These are phyloP conservation scores for Drosophila baimaii DNA, from an alignment of 1,140 invertebrate species.

Conservation along the genomic window DNA sequence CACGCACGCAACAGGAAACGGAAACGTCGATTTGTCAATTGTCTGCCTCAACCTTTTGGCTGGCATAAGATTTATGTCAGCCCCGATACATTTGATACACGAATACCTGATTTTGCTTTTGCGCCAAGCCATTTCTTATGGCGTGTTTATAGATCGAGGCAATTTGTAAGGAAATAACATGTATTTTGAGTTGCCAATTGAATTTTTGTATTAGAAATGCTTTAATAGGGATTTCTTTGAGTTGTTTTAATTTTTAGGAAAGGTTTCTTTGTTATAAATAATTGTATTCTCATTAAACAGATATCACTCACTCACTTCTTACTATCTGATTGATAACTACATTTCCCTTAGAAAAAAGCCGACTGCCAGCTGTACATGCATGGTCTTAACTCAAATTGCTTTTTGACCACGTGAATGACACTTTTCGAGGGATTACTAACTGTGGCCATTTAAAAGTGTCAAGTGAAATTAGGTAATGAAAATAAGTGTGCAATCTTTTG, in stretches of 20 bases:
- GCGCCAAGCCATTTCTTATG: conserved; percentile 3
- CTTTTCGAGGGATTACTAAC: neutral
- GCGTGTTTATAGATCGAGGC: conserved; percentile 19
- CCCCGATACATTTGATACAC: conserved; percentile 39
- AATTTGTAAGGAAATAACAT: conserved; percentile 18
- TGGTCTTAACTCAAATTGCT: neutral
- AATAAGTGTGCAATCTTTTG: conserved; percentile 14
- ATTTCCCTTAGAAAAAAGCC: neutral
- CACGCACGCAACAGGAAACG: conserved; percentile 46
- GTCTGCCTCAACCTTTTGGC: conserved; percentile 31
- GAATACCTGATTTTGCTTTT: conserved; percentile 42
- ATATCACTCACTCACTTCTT: neutral
- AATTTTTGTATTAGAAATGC: neutral
- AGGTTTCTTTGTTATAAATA: neutral
- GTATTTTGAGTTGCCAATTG: neutral
- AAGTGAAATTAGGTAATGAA: conserved; percentile 11
- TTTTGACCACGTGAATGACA: conserved; percentile 2
- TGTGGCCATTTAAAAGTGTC: conserved; percentile 7
- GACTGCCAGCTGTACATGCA: neutral
- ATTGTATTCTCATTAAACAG: neutral
- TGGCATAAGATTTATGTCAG: conserved; percentile 41
- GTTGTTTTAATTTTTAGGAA: neutral
- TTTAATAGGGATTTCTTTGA: neutral
- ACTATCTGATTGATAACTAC: neutral
- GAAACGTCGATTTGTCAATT: conserved; percentile 62